Evolutionary conservation across 92 coral and sea anemone genomes (phyloP), one percentile per base, ranked within the genome.

Genomic region (Palythoa heliodiscus): DNA sequence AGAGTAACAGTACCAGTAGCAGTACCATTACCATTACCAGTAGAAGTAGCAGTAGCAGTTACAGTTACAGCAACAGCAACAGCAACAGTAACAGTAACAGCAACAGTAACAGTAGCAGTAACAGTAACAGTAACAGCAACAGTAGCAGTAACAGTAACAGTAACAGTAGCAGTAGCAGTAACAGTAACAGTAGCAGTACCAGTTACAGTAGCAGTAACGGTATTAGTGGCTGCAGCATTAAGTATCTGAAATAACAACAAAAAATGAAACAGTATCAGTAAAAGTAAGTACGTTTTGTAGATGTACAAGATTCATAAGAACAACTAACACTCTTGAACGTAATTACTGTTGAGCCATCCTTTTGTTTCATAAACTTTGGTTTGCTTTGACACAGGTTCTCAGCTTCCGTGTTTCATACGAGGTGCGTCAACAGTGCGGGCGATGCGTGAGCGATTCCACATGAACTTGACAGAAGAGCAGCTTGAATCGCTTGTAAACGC

Each of bases 381-480:
- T 55, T 48, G 16, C 12, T n/a, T 80, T 15, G 11, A 2, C 39
- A 24, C 79, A 93, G 99, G 99, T 11, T 97, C 99, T 3, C 98
- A 97, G 89, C 93, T 97, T 68, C 99, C 99, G 11, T 97, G 99
- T 73, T 97, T 97, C 38, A 89, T 91, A 54, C 96, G 98, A 55
- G 99, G 98, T 73, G 94, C 99, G 37, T 97, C 99, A 0, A 93
- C 99, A 25, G 94, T 92, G 22, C 95, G 93, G 64, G 96, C 95
- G 14, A 94, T 97, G 98, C 89, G 98, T 64, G 99, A 97, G 67
- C 89, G 99, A 16, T 97, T 97, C 83, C 98, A 97, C 71, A 93
- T 97, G 97, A 97, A 93, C 91, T 68, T 97, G 63, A 97, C 99
- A 6, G 99, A 97, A 90, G 98, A 94, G 76, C 99, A 97, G 91